Percentiles rank a stretch among this genome's conserved stretches.
These are phyloP conservation scores for Merluccius polli DNA, from an alignment of 2,797 vertebrate species.

Conservation along the genomic window DNA sequence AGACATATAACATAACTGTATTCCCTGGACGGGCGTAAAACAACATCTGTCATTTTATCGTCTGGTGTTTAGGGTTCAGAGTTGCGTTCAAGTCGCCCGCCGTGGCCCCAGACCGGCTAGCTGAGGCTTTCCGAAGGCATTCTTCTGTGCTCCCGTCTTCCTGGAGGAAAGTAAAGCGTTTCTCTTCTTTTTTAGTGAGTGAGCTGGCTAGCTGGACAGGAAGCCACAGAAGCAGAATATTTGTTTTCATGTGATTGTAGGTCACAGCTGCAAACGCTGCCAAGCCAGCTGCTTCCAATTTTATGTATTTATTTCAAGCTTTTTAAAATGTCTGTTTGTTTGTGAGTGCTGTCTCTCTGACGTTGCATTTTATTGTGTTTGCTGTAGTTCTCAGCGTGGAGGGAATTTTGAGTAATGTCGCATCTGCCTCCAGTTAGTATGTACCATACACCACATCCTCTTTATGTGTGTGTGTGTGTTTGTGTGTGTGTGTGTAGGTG, in stretches of 20 bases:
- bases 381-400: not conserved
- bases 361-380: not conserved
- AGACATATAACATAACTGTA: not conserved
- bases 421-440: not conserved
- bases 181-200: conserved; percentile 11
- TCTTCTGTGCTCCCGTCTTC: conserved; percentile 41
- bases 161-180: conserved; percentile 24
- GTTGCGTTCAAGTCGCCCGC: not conserved
- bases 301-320: not conserved
- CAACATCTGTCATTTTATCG: conserved; percentile 6
- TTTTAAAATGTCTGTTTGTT: not conserved
- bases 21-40: not conserved
- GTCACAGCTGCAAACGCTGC: not conserved
- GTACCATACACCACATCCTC: not conserved
- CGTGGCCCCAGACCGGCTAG: conserved; percentile 52
- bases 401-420: not conserved
- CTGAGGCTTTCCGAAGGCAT: conserved; percentile 56
- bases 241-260: not conserved
- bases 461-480: not conserved
- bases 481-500: too few relatives aligned
- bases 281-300: not conserved
- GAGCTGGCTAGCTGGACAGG: not conserved
- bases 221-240: conserved; percentile 3
- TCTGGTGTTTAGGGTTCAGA: conserved; percentile 3
- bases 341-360: not conserved